Conservation (phyloP, 2,113 vertebrate genomes). For the Cinclus cinclus region DNA sequence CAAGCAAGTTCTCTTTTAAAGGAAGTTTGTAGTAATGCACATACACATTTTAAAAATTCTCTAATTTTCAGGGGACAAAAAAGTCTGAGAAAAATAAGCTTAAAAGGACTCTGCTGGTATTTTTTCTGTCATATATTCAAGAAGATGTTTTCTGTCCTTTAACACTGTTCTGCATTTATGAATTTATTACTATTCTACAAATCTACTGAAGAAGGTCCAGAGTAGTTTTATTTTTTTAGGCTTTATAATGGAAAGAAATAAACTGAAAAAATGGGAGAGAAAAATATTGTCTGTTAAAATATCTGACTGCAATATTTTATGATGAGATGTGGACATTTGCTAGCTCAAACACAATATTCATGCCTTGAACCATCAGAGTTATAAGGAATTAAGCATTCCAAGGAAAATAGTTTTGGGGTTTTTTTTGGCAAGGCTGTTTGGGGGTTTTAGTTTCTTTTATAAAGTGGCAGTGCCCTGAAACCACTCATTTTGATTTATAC, state of each 20-base stretch:
- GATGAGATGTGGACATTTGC: not conserved
- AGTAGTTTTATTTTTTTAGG: not conserved
- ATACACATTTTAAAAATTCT: not conserved
- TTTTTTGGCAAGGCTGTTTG: not conserved
- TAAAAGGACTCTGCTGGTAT: not conserved
- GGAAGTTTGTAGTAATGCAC: not conserved
- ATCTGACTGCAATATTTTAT: not conserved
- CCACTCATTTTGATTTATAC: not conserved
- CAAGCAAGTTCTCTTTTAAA: not conserved
- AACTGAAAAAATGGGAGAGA: not conserved
- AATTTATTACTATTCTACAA: not conserved
- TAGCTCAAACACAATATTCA: not conserved
- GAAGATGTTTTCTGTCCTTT: not conserved
- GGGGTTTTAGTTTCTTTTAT: not conserved
- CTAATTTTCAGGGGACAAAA: not conserved
- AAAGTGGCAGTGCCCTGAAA: not conserved
- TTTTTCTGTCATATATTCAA: not conserved
- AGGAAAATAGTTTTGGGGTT: not conserved
- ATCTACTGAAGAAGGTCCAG: not conserved
- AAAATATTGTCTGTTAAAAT: not conserved
- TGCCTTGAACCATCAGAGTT: not conserved
- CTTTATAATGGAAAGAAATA: not conserved
- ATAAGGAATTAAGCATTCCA: not conserved
- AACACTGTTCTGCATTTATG: not conserved
- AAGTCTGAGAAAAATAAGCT: not conserved